phyloP scores from a whole-genome alignment of 2,113 vertebrate genomes.

The Sceloporus tristichus region DNA sequence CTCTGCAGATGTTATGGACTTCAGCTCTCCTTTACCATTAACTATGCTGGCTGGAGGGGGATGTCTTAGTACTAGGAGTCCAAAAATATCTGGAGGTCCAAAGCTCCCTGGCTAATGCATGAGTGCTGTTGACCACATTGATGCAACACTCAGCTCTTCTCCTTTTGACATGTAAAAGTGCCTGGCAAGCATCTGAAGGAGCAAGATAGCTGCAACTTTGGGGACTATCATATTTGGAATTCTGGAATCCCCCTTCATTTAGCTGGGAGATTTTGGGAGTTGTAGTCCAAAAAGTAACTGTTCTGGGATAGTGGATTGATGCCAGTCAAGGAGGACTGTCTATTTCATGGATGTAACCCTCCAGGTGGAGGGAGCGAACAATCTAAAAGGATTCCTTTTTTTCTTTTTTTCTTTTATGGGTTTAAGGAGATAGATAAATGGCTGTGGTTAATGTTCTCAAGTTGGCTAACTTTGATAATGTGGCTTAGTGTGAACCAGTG shows the following conservation, averaged over 20 bases:
- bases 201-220: no score
- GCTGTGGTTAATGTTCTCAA: not conserved
- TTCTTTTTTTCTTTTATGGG: not conserved
- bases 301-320: no score
- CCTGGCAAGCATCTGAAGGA: no score
- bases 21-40: not conserved
- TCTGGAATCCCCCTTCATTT: not conserved
- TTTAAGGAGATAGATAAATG: not conserved
- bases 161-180: no score
- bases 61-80: not conserved
- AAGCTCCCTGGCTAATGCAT: not conserved
- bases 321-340: not conserved
- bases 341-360: no score
- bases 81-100: not conserved
- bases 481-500: not conserved
- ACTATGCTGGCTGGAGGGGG: not conserved
- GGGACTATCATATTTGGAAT: no score
- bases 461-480: not conserved
- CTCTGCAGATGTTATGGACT: not conserved
- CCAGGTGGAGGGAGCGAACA: not conserved
- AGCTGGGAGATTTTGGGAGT: not conserved
- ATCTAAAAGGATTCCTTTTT: not conserved
- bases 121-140: not conserved
- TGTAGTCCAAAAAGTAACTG: no score
- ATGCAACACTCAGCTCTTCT: not conserved